These are phyloP conservation scores for Pseudomyrmex dendroicus DNA, from an alignment of 1,140 invertebrate genomes.

Conservation along the genomic window DNA sequence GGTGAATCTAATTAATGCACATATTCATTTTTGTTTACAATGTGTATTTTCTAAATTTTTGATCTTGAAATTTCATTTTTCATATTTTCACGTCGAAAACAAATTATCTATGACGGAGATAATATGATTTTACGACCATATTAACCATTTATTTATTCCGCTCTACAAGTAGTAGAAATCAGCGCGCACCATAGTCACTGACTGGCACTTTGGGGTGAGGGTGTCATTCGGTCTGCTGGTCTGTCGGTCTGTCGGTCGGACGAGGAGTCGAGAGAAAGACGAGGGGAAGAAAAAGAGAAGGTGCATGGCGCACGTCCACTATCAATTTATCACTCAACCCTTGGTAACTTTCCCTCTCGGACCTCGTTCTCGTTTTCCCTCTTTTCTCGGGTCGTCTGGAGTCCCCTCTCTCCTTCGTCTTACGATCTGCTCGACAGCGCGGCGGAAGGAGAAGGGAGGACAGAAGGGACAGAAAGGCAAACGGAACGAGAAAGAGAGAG, in stretches of 20 bases:
- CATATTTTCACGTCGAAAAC: too few relatives aligned
- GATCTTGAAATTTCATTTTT: background rate
- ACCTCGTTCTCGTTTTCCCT: constrained; percentile 74
- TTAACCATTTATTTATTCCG: constrained; percentile 68
- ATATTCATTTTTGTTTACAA: background rate
- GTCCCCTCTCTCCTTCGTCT: constrained; percentile 64
- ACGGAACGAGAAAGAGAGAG: constrained; percentile 50
- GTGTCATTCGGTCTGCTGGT: constrained; percentile 71
- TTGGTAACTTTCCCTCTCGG: constrained; percentile 77
- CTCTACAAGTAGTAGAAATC: constrained; percentile 64
- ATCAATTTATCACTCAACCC: constrained; percentile 84
- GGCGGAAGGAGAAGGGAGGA: constrained; percentile 35
- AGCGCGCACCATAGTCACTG: constrained; percentile 58
- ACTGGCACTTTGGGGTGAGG: constrained; percentile 69
- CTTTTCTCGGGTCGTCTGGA: constrained; percentile 73
- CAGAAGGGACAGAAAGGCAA: constrained; percentile 59
- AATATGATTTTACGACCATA: constrained; percentile 63
- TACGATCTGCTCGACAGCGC: constrained; percentile 34
- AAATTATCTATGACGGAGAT: constrained; percentile 27
- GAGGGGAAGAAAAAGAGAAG: constrained; percentile 41
- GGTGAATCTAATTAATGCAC: constrained; percentile 11
- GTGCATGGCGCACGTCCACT: constrained; percentile 83
- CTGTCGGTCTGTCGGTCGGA: constrained; percentile 69
- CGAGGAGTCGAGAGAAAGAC: constrained; percentile 19
- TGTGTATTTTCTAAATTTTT: background rate